Conservation (phyloP, 2,113 vertebrate genomes). For the Excalfactoria chinensis region DNA sequence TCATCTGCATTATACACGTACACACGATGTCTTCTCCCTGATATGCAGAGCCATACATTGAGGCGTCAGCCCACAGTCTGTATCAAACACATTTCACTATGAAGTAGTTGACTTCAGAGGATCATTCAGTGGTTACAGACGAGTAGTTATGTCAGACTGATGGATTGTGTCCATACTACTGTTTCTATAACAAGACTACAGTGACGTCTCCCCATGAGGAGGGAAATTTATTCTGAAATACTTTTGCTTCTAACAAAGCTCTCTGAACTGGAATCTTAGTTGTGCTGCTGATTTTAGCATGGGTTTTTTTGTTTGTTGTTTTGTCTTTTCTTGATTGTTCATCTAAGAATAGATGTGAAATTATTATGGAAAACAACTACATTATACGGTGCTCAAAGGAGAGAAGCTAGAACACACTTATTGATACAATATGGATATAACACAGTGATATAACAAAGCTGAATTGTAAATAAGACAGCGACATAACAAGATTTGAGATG, state of each 20-base stretch:
- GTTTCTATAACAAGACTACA: background rate
- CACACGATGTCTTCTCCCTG: background rate
- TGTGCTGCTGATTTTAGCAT: background rate
- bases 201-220: background rate
- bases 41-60: fast-evolving
- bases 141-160: background rate
- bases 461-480: no score
- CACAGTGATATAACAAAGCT: no score
- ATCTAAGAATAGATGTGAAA: background rate
- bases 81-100: fast-evolving
- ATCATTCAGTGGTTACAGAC: background rate
- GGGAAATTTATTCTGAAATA: background rate
- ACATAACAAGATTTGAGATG: no score
- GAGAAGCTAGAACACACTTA: no score
- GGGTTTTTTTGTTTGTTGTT: no score
- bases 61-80: background rate
- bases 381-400: no score
- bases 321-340: background rate
- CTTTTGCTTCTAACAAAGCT: background rate
- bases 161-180: background rate
- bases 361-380: no score
- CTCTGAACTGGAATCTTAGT: background rate
- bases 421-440: no score
- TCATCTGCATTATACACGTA: background rate
- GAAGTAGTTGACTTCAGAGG: background rate